Conservation (phyloP, 2,888 invertebrate species). For the Eupeodes latifasciatus region DNA sequence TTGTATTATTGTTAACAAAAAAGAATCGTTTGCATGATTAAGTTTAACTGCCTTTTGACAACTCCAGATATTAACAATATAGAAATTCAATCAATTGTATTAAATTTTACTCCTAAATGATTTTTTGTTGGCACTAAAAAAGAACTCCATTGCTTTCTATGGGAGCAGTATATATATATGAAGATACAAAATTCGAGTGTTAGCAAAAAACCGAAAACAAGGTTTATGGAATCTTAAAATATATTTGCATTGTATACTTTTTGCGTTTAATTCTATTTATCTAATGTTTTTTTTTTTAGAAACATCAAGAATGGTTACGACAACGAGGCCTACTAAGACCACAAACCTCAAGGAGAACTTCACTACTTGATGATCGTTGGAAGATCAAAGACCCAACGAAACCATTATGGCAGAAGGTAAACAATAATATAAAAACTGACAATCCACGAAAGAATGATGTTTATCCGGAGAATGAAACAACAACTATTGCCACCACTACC, state of each 20-base stretch:
- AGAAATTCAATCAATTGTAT: no score
- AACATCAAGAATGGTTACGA: slow-evolving; percentile 83
- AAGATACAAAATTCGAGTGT: no score
- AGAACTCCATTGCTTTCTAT: no score
- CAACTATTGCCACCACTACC: slow-evolving; percentile 66
- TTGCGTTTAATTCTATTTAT: slow-evolving; percentile 22
- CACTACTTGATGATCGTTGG: slow-evolving; percentile 55
- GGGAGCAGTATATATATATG: no score
- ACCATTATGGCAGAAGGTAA: slow-evolving; percentile 71
- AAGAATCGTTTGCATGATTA: no score
- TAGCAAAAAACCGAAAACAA: no score
- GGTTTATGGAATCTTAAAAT: no score
- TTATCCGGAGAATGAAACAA: slow-evolving; percentile 80
- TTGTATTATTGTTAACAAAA: no score
- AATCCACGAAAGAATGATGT: slow-evolving; percentile 81
- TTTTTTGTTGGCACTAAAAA: no score
- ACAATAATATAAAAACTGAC: slow-evolving; percentile 57
- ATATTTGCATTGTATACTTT: background rate
- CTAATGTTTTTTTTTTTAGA: slow-evolving; percentile 77
- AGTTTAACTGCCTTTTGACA: no score
- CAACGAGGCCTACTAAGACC: slow-evolving; percentile 79
- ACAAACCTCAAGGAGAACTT: slow-evolving; percentile 39
- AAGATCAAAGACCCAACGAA: slow-evolving; percentile 68
- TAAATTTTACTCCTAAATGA: no score
- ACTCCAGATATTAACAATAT: no score